These are phyloP conservation scores for Oreochromis spilurus DNA, from an alignment of 2,113 vertebrate genomes.

Conservation along the genomic window DNA sequence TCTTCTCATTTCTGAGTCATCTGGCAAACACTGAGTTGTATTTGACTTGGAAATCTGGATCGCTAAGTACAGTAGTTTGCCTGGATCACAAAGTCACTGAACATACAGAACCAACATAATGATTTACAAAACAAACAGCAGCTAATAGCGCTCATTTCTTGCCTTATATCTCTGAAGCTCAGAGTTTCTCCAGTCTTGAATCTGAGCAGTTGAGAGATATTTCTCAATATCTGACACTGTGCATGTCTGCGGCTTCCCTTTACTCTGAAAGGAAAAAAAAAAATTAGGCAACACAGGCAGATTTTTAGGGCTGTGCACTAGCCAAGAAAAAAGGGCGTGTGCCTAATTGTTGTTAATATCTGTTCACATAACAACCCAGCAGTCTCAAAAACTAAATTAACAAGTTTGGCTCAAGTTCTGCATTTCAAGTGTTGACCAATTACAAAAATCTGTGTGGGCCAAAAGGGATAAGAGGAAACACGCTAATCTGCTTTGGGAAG, in stretches of 20 bases:
- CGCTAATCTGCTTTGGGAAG: conserved; percentile 66
- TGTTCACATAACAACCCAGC: neutral
- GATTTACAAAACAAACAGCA: conserved; percentile 22
- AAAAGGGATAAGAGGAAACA: conserved; percentile 37
- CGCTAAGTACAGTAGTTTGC: neutral
- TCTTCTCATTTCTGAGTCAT: neutral
- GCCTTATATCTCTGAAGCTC: conserved; percentile 83
- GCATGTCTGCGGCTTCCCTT: conserved; percentile 79
- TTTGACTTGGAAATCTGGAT: conserved; percentile 49
- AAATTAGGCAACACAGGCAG: neutral
- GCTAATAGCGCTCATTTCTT: neutral
- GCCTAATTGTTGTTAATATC: neutral
- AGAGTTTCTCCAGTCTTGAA: conserved; percentile 67
- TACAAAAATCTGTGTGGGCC: conserved; percentile 13
- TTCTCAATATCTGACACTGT: conserved; percentile 77
- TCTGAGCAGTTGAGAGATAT: conserved; percentile 73
- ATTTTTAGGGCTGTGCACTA: neutral
- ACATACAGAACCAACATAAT: neutral
- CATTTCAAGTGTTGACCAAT: conserved; percentile 30
- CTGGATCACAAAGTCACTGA: neutral
- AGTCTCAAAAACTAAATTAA: neutral
- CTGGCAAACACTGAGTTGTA: conserved; percentile 2
- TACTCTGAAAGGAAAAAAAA: conserved; percentile 62
- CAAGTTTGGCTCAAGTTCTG: conserved; percentile 14
- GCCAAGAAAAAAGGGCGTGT: neutral